Percentiles rank a stretch among this genome's conserved stretches.
phyloP scores from a whole-genome alignment of 1,140 invertebrate genomes.

The Platyscapa corneri region DNA sequence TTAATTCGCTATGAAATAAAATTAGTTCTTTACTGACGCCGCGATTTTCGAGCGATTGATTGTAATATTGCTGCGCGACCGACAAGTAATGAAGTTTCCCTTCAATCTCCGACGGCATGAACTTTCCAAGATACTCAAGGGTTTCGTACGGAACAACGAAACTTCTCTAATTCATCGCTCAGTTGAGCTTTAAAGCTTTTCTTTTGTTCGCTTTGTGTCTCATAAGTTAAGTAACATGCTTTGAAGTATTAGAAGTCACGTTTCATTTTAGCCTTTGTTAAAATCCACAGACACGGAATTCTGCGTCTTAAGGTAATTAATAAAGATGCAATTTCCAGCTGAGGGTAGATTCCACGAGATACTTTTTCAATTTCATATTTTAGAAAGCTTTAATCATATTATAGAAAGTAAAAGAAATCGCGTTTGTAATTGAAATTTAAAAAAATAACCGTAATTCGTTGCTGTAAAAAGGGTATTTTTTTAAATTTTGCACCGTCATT shows the following conservation, averaged over 20 bases:
- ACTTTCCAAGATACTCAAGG: neutral
- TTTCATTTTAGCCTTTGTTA: neutral
- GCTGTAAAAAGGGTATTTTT: neutral
- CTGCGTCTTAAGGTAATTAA: neutral
- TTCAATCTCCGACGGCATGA: conserved; percentile 53
- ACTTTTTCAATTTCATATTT: neutral
- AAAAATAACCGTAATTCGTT: neutral
- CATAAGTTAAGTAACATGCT: neutral
- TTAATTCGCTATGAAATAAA: neutral
- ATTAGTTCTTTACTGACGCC: neutral
- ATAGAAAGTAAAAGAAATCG: too few species aligned
- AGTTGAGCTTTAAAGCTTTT: neutral
- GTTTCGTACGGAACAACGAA: neutral
- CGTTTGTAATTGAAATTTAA: too few species aligned
- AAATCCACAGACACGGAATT: neutral
- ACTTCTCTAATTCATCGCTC: neutral
- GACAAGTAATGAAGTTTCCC: conserved; percentile 53
- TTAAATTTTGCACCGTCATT: too few species aligned
- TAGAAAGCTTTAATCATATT: neutral
- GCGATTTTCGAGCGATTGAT: neutral
- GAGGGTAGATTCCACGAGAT: neutral
- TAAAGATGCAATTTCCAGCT: neutral
- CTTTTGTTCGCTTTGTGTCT: neutral
- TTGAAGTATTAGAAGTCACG: neutral
- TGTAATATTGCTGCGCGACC: neutral